These are phyloP conservation scores for Diplosoma virens DNA, from an alignment of 23 tunicate genomes.

Conservation along the genomic window DNA sequence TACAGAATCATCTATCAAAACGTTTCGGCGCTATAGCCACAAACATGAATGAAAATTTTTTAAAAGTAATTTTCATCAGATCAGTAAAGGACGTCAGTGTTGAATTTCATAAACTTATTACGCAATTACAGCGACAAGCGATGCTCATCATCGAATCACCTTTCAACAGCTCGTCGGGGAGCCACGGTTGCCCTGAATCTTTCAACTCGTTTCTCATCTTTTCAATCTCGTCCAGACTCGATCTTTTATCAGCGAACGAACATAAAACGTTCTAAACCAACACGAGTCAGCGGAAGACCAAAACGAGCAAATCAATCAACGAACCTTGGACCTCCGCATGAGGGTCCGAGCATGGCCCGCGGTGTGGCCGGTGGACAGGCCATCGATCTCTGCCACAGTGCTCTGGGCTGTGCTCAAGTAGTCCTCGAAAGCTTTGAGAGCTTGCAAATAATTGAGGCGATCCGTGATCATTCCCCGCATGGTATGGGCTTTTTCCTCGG, in stretches of 20 bases:
- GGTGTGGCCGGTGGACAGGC: constrained; percentile 77
- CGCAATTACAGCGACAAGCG: too few species aligned
- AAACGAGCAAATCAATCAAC: background rate
- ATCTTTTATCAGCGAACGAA: constrained; percentile 41
- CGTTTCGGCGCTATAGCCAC: too few species aligned
- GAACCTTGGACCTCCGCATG: constrained; percentile 56
- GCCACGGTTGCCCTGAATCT: constrained; percentile 98
- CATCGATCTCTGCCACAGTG: constrained; percentile 69
- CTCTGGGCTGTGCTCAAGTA: constrained; percentile 69
- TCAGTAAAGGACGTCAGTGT: too few species aligned
- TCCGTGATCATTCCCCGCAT: constrained; percentile 75
- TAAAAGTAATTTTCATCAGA: too few species aligned
- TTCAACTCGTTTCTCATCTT: constrained; percentile 88
- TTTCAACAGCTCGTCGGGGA: constrained; percentile 92
- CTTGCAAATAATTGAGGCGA: constrained; percentile 49
- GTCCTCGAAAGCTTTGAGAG: constrained; percentile 63
- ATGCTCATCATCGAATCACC: constrained; percentile 17
- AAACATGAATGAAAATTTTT: too few species aligned
- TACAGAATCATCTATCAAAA: too few species aligned
- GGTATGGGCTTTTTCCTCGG: constrained; percentile 58
- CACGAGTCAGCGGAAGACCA: background rate
- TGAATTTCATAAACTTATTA: too few species aligned
- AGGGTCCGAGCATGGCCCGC: constrained; percentile 78
- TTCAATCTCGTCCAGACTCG: constrained; percentile 59
- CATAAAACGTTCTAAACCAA: constrained; percentile 47